Evolutionary conservation across 1,140 invertebrate genomes (phyloP), one percentile per base, ranked within the genome.

Genomic region (Micrasema longulum): DNA sequence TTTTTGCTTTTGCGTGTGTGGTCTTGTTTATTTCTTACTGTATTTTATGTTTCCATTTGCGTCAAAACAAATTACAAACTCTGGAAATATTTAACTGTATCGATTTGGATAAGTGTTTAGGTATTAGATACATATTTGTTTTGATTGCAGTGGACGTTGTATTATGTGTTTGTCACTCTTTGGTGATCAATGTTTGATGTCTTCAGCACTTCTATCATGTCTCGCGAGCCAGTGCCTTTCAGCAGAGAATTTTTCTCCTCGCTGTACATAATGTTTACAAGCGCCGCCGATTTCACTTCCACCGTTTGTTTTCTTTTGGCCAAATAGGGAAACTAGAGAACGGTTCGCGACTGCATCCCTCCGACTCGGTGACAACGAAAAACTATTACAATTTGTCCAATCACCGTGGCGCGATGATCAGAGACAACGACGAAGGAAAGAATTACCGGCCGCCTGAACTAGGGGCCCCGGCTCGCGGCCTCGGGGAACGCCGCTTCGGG

Each of bases 361-460:
- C 82, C 74, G 82, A 81, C 78, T 85, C 80, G 76, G 83, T 85
- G 69, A 81, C 83, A 76, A 82, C 84, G 80, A 86, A 85, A 81
- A 87, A 86, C 83, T 87, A 88, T 83, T 88, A 87, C 85, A 88
- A 88, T 84, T 81, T 85, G 82, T 85, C 84, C 83, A 83, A 72
- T 80, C 86, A 85, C 83, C 86, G 84, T 82, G n/a, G 18, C 11
- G 23, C 50, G 7, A 47, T 47, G 4, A 85, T 85, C 83, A 85
- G 85, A 82, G 84, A 85, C 83, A 85, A 85, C 82, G 85, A 76
- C 77, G 62, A 77, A 77, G 48, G 74, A 38, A 47, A 52, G n/a
- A 72, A 60, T 55, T n/a, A 63, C 18, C 67, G 79, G 35, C 78
- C 79, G 47, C 80, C 81, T 14, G 77, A 80, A 65, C 79, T 85